Base-by-base conservation (phyloP, 2,797 vertebrate species). In the Amblyopsis hoosieri region DNA sequence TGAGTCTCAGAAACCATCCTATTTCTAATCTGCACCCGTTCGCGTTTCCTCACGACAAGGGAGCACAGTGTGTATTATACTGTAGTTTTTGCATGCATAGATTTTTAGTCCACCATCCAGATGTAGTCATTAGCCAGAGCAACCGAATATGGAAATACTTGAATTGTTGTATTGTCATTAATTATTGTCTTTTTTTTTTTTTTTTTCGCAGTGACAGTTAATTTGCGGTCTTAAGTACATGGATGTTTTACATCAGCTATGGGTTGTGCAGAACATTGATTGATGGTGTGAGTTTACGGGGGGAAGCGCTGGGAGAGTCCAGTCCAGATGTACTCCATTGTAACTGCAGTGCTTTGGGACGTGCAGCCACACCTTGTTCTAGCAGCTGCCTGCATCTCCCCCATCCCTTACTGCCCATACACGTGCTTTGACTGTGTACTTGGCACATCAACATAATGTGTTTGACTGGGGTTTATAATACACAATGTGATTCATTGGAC, bases 111-210 rank as follows among this genome's bases (percentile, higher is more conserved):
- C 79, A 62, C 81, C 68, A 64, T 59, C 59, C 67, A 72, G 80
- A 74, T 64, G 66, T 80, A 84, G 85, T 75, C 68, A 64, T 64
- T 78, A 82, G 79, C 86, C 59, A 55, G 75, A 80, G 70, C 79
- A 82, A 81, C 83, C 79, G 84, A 73, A 57, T 89, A 86, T 76
- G 74, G 84, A 85, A 73, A 87, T 91, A 91, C 92, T 93, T 93
- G 90, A 93, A 92, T 87, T 88, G 82, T 80, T 88, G 67, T 76
- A 65, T 87, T 71, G 73, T 81, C 84, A 74, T 89, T 73, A 74
- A 64, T 85, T 79, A 80, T 74, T 55, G 80, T 87, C 82, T 86
- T 67, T 74, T 63, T 65, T 42, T 56, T 71, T 54, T 57, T 51
- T 60, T 17, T 74, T 67, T 73, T 74, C 46, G 69, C 60, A 52